Base-by-base conservation (phyloP, 35 echinoderm and acorn worm species). In the Chiridota heheva region DNA sequence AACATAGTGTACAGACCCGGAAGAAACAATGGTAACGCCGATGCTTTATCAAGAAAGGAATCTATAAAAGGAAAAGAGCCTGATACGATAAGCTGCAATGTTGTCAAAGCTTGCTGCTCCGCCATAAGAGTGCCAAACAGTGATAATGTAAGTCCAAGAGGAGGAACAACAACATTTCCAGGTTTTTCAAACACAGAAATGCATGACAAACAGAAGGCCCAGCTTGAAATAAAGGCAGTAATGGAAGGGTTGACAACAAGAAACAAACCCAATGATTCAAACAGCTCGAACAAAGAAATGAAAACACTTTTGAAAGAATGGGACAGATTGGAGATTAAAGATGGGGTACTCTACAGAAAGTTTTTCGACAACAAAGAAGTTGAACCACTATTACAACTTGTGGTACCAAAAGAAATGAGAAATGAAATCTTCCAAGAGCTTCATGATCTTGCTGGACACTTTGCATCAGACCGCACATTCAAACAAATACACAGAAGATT, bases 1-100 rank as follows among this genome's bases (percentile, higher is more conserved):
- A 32, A 90, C 7, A 68, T 84, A 25, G 60, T 87, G 4, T 90
- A 82, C 45, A 36, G 88, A 77, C 71, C 88, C n/a, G 81, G 70
- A 6, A 71, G 42, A 42, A 30, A 5, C 25, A 90, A 85, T 60
- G 43, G 37, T 5, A 86, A 85, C 29, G 88, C 88, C 2, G 88
- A 90, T 41, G 43, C 80, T 7, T 70, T 90, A 25, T 84, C 79
- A 27, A 68, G 87, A 29, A 20, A 58, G 26, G 20, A 40, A 45
- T 17, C 57, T 26, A 28, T n/a, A 49, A 73, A 49, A 18, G 51
- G 2, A 40, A 69, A 0, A 5, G 15, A 4, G 36, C 1, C 65
- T 38, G 65, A 40, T 18, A 69, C 65, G 41, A 69, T 69, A 8
- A 32, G 8, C 36, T 38, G 41, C 1, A 4, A 69, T 32, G 33